These are phyloP conservation scores for Isaurus tuberculatus DNA, from an alignment of 92 coral and sea anemone genomes.

Conservation along the genomic window DNA sequence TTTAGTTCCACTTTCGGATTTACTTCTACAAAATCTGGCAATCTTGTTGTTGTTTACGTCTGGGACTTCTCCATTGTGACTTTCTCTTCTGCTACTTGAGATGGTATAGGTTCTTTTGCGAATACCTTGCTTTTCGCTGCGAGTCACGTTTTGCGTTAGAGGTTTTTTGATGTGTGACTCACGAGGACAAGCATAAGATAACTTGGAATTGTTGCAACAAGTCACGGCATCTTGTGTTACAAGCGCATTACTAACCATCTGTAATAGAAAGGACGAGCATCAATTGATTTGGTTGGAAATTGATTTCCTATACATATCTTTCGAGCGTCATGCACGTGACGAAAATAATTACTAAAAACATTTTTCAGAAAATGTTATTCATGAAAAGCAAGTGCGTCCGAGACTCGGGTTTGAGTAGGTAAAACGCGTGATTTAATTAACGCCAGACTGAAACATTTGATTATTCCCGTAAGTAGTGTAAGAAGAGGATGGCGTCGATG, in stretches of 20 bases:
- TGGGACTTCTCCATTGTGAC: constrained; percentile 53
- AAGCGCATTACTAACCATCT: not conserved
- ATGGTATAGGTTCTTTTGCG: constrained; percentile 65
- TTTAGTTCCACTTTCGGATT: constrained; percentile 6
- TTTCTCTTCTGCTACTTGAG: constrained; percentile 35
- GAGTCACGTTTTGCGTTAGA: constrained; percentile 1
- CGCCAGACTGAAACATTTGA: no score
- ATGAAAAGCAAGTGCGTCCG: no score
- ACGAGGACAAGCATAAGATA: not conserved
- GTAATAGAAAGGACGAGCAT: constrained; percentile 23
- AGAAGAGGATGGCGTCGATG: no score
- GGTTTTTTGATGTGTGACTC: constrained; percentile 39
- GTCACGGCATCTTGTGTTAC: not conserved
- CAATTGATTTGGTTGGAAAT: not conserved
- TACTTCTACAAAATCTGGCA: constrained; percentile 2
- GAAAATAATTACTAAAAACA: no score
- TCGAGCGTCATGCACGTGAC: not conserved
- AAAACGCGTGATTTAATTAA: no score
- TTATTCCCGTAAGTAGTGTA: no score
- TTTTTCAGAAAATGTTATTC: no score
- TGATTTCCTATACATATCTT: no score
- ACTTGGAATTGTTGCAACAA: not conserved
- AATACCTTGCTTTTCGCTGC: not conserved
- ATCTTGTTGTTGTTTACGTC: constrained; percentile 6
- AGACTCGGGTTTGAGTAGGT: no score